phyloP scores from a whole-genome alignment of 2,888 invertebrate species.

The Mylabris sibirica region DNA sequence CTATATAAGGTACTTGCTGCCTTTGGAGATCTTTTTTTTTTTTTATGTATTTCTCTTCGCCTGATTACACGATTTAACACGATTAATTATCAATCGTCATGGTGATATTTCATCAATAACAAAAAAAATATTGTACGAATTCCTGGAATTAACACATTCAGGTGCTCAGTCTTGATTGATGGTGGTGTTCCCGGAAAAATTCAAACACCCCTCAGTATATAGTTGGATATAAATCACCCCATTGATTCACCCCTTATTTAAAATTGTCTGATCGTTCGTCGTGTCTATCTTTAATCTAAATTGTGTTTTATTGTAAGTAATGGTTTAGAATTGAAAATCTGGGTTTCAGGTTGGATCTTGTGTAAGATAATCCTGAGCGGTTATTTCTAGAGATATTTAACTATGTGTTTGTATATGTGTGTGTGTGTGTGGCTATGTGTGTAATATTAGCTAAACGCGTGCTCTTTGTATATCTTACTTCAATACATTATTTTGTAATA shows the following conservation, averaged over 20 bases:
- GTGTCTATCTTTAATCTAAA: not conserved
- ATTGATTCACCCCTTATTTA: too few relatives aligned
- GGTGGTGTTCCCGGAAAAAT: constrained; percentile 29
- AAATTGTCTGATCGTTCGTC: too few relatives aligned
- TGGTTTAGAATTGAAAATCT: not conserved
- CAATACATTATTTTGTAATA: constrained; percentile 10
- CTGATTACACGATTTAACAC: not conserved
- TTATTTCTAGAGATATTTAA: constrained; percentile 41
- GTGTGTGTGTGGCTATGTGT: constrained; percentile 28
- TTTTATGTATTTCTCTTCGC: not conserved
- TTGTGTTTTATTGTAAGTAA: constrained; percentile 4
- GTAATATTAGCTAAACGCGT: constrained; percentile 43
- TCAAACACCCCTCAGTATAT: constrained; percentile 8
- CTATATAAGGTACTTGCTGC: too few relatives aligned
- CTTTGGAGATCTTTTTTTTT: not conserved
- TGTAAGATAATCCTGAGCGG: constrained; percentile 42
- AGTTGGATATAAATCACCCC: constrained; percentile 11
- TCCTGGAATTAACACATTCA: constrained; percentile 19
- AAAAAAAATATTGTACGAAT: not conserved
- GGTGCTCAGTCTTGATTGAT: constrained; percentile 24
- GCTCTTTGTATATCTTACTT: constrained; percentile 27
- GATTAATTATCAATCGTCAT: not conserved
- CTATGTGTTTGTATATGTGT: constrained; percentile 23
- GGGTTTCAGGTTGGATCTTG: constrained; percentile 29
- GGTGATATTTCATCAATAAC: constrained; percentile 29